Percentiles rank a stretch among this genome's conserved stretches.
Evolutionary conservation across 2,797 vertebrate genomes (phyloP).

Genomic region (Danio aesculapii): DNA sequence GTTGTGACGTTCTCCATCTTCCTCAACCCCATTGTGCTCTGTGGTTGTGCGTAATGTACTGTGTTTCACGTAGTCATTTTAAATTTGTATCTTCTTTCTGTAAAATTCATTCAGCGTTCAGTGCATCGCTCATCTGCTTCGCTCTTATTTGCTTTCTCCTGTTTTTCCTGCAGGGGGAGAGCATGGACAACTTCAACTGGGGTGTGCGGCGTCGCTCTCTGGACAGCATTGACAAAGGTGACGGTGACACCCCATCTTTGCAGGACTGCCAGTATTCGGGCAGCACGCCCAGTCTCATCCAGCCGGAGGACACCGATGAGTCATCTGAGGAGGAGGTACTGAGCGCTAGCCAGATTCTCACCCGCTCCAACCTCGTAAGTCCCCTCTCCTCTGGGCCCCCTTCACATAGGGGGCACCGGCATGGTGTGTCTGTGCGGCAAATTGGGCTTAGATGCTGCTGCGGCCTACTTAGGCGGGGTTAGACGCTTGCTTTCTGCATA

Average conservation of each 20-base stretch:
- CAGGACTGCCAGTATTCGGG: slow-evolving; percentile 95
- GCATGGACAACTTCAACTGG: slow-evolving; percentile 99
- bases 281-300: slow-evolving; percentile 96
- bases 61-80: background rate
- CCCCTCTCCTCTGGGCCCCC: slow-evolving; percentile 72
- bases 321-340: slow-evolving; percentile 98
- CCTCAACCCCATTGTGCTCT: background rate
- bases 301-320: slow-evolving; percentile 98
- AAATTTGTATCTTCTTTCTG: background rate
- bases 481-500: slow-evolving; percentile 79
- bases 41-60: background rate
- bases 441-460: slow-evolving; percentile 65
- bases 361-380: slow-evolving; percentile 90
- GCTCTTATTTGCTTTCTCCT: background rate
- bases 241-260: slow-evolving; percentile 94
- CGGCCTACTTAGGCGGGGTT: slow-evolving; percentile 69
- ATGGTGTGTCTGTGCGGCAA: slow-evolving; percentile 71
- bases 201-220: slow-evolving; percentile 96
- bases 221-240: slow-evolving; percentile 98
- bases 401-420: slow-evolving; percentile 72
- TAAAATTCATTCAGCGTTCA: background rate
- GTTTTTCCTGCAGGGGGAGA: slow-evolving; percentile 88
- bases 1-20: slow-evolving; percentile 6
- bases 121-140: background rate
- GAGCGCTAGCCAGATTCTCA: slow-evolving; percentile 97